These are phyloP conservation scores for Macroglossus sobrinus DNA, from an alignment of 2,113 vertebrate species.

Conservation along the genomic window DNA sequence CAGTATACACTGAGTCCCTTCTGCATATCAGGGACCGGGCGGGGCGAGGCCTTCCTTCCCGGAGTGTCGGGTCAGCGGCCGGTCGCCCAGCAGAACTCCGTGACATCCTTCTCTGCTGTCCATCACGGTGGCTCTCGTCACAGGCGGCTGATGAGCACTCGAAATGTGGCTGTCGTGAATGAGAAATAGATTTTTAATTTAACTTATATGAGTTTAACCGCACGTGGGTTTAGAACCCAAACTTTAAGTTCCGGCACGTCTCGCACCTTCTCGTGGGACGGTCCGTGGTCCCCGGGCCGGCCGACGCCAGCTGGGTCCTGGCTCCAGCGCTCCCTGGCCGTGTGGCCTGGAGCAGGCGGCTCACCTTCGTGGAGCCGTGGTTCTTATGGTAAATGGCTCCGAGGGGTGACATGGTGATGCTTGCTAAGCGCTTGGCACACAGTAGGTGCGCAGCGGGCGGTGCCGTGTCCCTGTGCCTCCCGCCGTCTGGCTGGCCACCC, in stretches of 20 bases:
- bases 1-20: neutral
- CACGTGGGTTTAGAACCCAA: neutral
- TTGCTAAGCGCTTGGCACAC: neutral
- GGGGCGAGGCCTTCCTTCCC: neutral
- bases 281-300: neutral
- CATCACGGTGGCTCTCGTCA: neutral
- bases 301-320: neutral
- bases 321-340: neutral
- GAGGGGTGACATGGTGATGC: neutral
- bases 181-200: neutral
- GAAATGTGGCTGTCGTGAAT: neutral
- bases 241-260: neutral
- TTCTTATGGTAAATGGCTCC: neutral
- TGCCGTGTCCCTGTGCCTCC: neutral
- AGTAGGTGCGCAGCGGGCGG: rapidly evolving
- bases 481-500: neutral
- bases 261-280: neutral
- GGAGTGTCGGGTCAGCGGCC: neutral
- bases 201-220: neutral
- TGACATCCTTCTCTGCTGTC: neutral
- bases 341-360: neutral
- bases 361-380: neutral
- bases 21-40: neutral
- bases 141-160: neutral
- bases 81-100: rapidly evolving